Evolutionary conservation across 2,113 vertebrate species (phyloP), one percentile per base, ranked within the genome.

Genomic region (Capreolus pygargus): DNA sequence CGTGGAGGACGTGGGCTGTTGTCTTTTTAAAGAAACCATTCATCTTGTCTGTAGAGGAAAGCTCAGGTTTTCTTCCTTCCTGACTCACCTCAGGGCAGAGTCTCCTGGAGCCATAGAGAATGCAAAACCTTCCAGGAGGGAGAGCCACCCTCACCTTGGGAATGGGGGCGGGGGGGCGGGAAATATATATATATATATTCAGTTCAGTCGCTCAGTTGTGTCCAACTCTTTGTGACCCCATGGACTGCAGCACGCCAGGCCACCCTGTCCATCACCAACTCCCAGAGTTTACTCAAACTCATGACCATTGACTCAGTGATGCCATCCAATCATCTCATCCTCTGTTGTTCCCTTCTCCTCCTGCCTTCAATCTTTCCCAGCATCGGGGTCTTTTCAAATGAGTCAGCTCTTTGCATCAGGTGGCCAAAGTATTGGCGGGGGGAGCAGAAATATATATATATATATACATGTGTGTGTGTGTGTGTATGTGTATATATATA

Each of bases 21-120:
- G 5, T 54, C 54, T n/a, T n/a, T 54, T 15, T 36, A 25, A 85
- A 87, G 43, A 60, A 36, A 21, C 67, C 91, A 9, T 89, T 93
- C 60, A 28, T 93, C 76, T 91, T 60, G 39, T 91, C 94, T 87
- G 13, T 81, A 52, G 85, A 85, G 58, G 67, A 92, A 97, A 86
- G 39, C 58, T 79, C 84, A 89, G 50, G n/a, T 47, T 86, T 45
- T 84, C 47, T 33, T 95, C 27, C 30, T 64, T 87, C 6, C 86
- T 67, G 36, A 52, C 83, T 93, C 55, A 74, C 57, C 50, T 57
- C 85, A 45, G 12, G 55, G 33, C 10, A 17, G 57, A 1, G 0
- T 50, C 47, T 58, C 47, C n/a, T 92, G 89, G 87, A 94, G 83
- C 19, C 83, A 79, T 7, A 28, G 43, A 50, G 50, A 36, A 36